Base-by-base conservation (phyloP, 2,797 vertebrate species). In the Selene dorsalis region DNA sequence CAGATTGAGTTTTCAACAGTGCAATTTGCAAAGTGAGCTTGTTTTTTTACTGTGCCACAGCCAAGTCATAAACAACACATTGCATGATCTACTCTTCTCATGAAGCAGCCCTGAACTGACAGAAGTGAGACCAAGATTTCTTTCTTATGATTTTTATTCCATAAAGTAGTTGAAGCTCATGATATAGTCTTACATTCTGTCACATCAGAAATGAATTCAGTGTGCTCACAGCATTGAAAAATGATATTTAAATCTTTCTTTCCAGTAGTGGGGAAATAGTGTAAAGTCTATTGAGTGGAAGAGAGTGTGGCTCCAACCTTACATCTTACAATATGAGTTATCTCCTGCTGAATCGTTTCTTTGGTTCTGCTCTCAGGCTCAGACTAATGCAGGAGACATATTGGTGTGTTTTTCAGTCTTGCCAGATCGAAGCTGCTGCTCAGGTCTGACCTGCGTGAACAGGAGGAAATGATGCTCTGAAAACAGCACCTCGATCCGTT, bases 261-360 rank as follows among this genome's bases (percentile, higher is more conserved):
- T 48, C 14, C 13, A 43, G 4, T 14, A 16, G 39, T 41, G 12
- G 39, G 39, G 4, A 43, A 16, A 43, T 16, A 43, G 4, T 43
- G 41, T 14, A 43, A 43, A 43, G 14, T 14, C 41, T 43, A 47
- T 7, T 48, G 6, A 22, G 47, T 50, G 20, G n/a, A 10, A 50
- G 17, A 18, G 6, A n/a, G 47, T 3, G 8, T n/a, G 20, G n/a
- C 20, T 50, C 4, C 47, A 50, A 4, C 8, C n/a, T 22, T 4
- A 52, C n/a, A 52, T n/a, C 20, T 48, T n/a, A 48, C 4, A 52
- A 1, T 52, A 24, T 53, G n/a, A 24, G 50, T 26, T 12, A 26
- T 70, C 71, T 74, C 52, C 52, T 53, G 61, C 43, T 86, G 57
- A 79, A 85, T 88, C 77, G 58, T 59, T 43, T 43, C 30, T 71